These are phyloP conservation scores for Semibalanus balanoides DNA, from an alignment of 1,140 invertebrate species.

Conservation along the genomic window DNA sequence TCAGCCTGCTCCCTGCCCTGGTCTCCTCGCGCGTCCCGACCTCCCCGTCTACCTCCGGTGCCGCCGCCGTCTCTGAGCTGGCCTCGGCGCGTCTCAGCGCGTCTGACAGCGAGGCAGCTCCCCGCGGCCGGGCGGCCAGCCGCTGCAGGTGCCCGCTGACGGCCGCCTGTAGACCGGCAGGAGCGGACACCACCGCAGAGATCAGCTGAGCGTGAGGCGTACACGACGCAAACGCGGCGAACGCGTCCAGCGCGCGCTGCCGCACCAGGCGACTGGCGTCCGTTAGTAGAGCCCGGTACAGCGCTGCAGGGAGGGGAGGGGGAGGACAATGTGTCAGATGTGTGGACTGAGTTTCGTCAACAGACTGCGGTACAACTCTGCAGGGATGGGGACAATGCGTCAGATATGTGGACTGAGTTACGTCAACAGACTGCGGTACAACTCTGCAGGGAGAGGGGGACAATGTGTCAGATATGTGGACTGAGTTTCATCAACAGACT, in stretches of 20 bases:
- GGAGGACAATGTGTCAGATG: no score
- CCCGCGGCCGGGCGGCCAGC: background rate
- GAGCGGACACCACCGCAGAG: background rate
- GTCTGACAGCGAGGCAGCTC: background rate
- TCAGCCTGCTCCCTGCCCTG: no score
- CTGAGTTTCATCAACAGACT: no score
- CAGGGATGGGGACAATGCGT: no score
- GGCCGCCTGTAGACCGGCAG: background rate
- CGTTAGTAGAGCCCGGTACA: background rate
- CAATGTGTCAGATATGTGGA: no score
- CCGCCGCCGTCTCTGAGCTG: background rate
- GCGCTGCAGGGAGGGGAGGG: background rate
- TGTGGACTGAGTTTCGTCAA: no score
- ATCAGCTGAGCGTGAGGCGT: background rate
- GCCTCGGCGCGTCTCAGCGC: background rate
- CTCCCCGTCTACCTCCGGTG: no score
- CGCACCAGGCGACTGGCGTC: background rate
- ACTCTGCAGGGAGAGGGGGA: no score
- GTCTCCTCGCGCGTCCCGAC: no score
- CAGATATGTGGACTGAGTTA: no score
- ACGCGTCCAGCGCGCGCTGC: background rate
- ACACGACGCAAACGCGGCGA: background rate
- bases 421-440: no score
- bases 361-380: no score
- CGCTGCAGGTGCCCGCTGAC: background rate